Percentiles rank a stretch among this genome's conserved stretches.
These are phyloP conservation scores for Akabosia matsudoensis DNA, from an alignment of 1,140 invertebrate species.

Conservation along the genomic window DNA sequence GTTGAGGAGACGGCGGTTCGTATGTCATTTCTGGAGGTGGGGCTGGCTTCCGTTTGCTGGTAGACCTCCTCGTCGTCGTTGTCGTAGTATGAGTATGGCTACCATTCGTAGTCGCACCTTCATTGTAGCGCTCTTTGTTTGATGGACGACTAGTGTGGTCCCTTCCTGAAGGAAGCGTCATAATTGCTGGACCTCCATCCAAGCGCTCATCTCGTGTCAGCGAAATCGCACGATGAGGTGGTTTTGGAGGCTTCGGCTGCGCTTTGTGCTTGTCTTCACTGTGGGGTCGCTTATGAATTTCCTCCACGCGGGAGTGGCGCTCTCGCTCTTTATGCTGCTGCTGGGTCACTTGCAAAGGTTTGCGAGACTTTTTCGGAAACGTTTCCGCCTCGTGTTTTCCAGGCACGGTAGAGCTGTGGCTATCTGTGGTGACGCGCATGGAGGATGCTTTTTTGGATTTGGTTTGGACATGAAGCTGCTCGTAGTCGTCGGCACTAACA, in stretches of 20 bases:
- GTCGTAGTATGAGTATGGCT: not conserved
- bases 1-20: not conserved
- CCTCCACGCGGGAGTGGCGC: not conserved
- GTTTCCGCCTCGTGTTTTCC: slow-evolving; percentile 4
- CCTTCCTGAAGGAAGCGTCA: slow-evolving; percentile 20
- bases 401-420: not conserved
- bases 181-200: slow-evolving; percentile 15
- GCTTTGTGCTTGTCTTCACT: slow-evolving; percentile 19
- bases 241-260: slow-evolving; percentile 44
- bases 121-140: not conserved
- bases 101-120: not conserved
- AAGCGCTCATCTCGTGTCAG: not conserved
- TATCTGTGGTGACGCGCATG: not conserved
- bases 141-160: slow-evolving; percentile 1
- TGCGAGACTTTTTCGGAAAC: not conserved
- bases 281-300: not conserved
- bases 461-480: not conserved
- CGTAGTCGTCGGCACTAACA: not conserved
- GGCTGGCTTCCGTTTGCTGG: not conserved
- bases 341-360: slow-evolving; percentile 19
- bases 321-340: not conserved
- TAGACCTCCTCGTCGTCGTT: not conserved
- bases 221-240: slow-evolving; percentile 39
- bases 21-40: not conserved
- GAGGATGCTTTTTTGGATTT: slow-evolving; percentile 14